A percentile compares a stretch with the other conserved stretches of the same genome.
Evolutionary conservation across 2,113 vertebrate species (phyloP).

Genomic region (Erythrocercus mccallii): DNA sequence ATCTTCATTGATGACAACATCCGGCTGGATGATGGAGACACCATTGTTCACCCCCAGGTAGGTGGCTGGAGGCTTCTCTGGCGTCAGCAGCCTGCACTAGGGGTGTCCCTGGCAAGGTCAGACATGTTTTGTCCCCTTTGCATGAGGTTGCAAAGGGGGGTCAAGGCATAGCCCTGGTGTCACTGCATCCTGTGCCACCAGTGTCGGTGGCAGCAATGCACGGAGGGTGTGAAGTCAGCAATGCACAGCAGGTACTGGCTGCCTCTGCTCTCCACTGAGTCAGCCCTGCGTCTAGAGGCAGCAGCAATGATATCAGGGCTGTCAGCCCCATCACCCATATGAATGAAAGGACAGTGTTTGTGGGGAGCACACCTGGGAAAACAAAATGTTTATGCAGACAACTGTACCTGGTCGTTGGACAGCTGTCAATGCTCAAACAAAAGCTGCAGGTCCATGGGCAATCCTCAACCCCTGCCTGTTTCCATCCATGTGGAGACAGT

Average conservation of each 20-base stretch:
- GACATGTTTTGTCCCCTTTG: neutral
- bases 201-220: accelerated
- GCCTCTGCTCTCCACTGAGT: neutral
- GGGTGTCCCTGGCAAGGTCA: neutral
- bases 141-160: neutral
- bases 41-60: constrained; percentile 85
- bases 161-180: neutral
- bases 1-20: constrained; percentile 93
- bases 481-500: neutral
- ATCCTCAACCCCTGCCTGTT: neutral
- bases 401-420: neutral
- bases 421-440: neutral
- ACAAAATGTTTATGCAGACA: neutral
- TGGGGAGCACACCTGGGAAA: neutral
- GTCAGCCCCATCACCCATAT: neutral
- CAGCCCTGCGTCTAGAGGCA: accelerated
- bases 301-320: neutral
- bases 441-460: accelerated
- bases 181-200: neutral
- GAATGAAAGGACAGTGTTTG: neutral
- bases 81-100: accelerated
- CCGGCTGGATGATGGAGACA: constrained; percentile 76
- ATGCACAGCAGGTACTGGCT: neutral
- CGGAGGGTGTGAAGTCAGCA: neutral
- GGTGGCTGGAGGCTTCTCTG: neutral